phyloP scores from a whole-genome alignment of 92 coral and sea anemone species.

The Paragorgia papillata region DNA sequence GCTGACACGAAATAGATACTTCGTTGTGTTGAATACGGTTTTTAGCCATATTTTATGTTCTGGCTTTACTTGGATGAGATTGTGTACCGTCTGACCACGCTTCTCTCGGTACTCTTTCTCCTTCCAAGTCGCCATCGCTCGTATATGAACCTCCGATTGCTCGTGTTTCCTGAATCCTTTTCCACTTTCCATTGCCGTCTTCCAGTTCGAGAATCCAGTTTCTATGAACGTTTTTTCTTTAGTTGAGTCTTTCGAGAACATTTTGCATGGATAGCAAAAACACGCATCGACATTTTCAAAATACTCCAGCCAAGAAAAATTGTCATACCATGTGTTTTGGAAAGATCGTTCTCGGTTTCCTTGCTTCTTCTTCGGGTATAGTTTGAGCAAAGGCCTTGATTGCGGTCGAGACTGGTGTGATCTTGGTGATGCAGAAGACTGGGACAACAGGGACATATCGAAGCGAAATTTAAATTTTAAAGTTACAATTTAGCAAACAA shows the following conservation, averaged over 20 bases:
- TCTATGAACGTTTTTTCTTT: conserved; percentile 49
- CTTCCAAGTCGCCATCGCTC: conserved; percentile 46
- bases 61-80: conserved; percentile 31
- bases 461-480: too few species aligned
- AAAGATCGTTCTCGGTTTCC: conserved; percentile 63
- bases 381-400: conserved; percentile 24
- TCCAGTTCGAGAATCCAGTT: conserved; percentile 56
- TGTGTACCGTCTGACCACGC: conserved; percentile 27
- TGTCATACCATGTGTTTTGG: conserved; percentile 58
- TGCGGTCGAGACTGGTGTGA: background rate
- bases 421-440: conserved; percentile 1
- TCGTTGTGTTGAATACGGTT: conserved; percentile 30
- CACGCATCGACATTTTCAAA: conserved; percentile 58
- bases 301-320: conserved; percentile 57
- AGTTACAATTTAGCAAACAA: too few species aligned
- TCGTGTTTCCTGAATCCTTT: conserved; percentile 60
- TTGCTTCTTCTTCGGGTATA: conserved; percentile 49
- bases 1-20: conserved; percentile 17
- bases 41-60: conserved; percentile 34
- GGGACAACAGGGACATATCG: background rate
- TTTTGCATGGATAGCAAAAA: conserved; percentile 62
- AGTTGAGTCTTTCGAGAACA: conserved; percentile 51
- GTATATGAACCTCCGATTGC: conserved; percentile 24
- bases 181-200: conserved; percentile 53
- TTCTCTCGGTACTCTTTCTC: conserved; percentile 30